Evolutionary conservation across 2,113 vertebrate genomes (phyloP), one percentile per base, ranked within the genome.

Genomic region (Proterorhinus semilunaris): DNA sequence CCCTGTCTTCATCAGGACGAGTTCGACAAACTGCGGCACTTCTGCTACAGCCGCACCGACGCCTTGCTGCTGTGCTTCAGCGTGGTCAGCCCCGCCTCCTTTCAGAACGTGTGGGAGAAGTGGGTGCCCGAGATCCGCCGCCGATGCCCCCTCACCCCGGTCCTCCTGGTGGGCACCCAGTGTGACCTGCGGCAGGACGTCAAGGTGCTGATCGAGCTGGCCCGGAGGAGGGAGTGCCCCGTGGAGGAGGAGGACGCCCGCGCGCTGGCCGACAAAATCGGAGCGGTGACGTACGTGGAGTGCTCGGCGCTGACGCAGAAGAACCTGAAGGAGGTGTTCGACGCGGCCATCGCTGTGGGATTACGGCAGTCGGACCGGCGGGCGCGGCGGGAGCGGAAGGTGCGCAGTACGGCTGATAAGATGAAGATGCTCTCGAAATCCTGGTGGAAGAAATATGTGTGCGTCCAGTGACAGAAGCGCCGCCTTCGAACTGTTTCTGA

Each of bases 361-460:
- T 83, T 95, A 55, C 85, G 89, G 13, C 87, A 92, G 11, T 83
- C 86, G 0, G 93, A 93, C 51, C 62, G 84, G 7, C 84, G 89
- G 6, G 85, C 69, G 0, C 87, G 91, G 52, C 74, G 90, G 65
- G 93, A 93, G 74, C 88, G 89, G 62, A 92, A 92, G 69, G 92
- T 94, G 43, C 89, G 86, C 62, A 92, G 86, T 76, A 92, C 94
- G 0, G 92, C 93, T 0, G 93, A 92, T 80, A 93, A 94, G 84
- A 92, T 95, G 93, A 94, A 92, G 88, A 93, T 90, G 82, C 92
- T 95, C 21, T 95, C 94, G 36, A 93, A 92, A 82, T 92, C 93
- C 54, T 95, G 94, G 94, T 95, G 94, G 94, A 94, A 92, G 84
- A 95, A 95, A 81, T 94, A 95, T 1, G 90, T 94, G 68, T 95